A percentile compares a stretch with the other conserved stretches of the same genome.
These are phyloP conservation scores for Acropora yongei DNA, from an alignment of 64 coral and sea anemone genomes.

Conservation along the genomic window DNA sequence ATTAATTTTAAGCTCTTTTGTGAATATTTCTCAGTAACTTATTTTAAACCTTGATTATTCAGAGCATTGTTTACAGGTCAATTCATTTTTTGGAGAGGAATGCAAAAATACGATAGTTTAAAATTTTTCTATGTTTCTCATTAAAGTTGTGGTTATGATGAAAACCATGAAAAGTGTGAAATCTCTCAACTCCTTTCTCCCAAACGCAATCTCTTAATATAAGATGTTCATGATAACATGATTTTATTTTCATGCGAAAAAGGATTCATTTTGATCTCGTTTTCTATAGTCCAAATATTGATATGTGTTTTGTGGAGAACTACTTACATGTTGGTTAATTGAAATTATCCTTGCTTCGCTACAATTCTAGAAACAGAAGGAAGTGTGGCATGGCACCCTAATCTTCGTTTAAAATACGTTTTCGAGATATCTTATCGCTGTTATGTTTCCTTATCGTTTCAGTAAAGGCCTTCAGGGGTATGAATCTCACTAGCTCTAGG, in stretches of 20 bases:
- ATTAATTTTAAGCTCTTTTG: no score
- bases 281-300: neutral
- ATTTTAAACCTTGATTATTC: neutral
- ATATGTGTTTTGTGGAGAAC: neutral
- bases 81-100: neutral
- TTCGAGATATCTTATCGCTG: neutral
- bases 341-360: neutral
- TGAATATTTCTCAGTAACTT: no score
- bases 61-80: neutral
- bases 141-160: slow-evolving; percentile 5
- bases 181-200: neutral
- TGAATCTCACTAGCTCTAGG: neutral
- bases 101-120: neutral
- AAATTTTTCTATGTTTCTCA: neutral
- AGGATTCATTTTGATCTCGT: no score
- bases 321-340: neutral
- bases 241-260: no score
- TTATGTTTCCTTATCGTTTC: slow-evolving; percentile 3
- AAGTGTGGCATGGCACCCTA: neutral
- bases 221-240: neutral
- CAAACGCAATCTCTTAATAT: neutral
- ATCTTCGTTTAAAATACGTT: neutral
- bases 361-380: neutral
- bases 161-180: slow-evolving; percentile 7
- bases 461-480: neutral